Conservation (phyloP, 2,113 vertebrate species). For the Xyrauchen texanus region DNA sequence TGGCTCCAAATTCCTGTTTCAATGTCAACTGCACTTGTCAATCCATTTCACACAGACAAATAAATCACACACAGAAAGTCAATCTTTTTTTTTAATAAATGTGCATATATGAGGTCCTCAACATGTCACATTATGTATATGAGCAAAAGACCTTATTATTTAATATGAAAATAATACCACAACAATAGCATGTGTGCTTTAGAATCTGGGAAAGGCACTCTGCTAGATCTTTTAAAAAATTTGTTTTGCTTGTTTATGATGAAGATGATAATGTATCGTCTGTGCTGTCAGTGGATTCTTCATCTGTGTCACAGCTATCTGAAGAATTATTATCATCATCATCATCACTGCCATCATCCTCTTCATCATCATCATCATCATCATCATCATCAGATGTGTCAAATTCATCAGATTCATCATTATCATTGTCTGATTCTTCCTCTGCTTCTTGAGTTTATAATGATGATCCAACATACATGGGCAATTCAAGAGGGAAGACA, state of each 20-base stretch:
- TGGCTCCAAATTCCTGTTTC: too few relatives aligned
- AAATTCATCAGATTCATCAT: conserved; percentile 29
- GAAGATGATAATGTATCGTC: conserved; percentile 55
- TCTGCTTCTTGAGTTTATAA: conserved; percentile 48
- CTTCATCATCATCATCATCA: conserved; percentile 38
- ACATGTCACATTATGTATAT: too few relatives aligned
- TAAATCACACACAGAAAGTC: too few relatives aligned
- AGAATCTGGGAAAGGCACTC: background rate
- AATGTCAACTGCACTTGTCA: too few relatives aligned
- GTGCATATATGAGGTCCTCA: too few relatives aligned
- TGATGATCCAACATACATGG: background rate
- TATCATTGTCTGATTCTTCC: conserved; percentile 41
- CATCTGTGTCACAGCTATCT: conserved; percentile 55
- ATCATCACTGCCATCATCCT: conserved; percentile 10
- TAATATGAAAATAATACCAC: background rate
- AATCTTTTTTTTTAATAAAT: too few relatives aligned
- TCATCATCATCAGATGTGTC: conserved; percentile 40
- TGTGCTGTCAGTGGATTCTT: conserved; percentile 54
- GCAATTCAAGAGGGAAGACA: background rate
- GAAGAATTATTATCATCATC: conserved; percentile 31
- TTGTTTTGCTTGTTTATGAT: conserved; percentile 30
- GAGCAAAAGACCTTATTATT: too few relatives aligned
- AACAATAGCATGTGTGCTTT: background rate
- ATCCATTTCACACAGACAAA: too few relatives aligned
- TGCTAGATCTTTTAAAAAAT: conserved; percentile 27